phyloP scores from a whole-genome alignment of 2,888 invertebrate species.

The Pollenia amentaria region DNA sequence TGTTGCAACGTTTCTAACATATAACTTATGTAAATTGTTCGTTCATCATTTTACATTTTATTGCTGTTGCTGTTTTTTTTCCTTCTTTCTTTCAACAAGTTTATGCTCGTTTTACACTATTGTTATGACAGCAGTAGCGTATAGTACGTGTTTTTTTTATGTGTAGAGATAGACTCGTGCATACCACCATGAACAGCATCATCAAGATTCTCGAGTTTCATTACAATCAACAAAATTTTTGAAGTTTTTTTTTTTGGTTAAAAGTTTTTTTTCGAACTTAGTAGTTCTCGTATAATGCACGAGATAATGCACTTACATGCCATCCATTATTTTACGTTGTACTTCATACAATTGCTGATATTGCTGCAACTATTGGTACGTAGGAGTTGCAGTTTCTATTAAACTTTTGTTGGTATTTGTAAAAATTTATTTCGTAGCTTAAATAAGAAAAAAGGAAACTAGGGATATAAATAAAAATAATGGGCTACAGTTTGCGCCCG shows the following conservation, averaged over 20 bases:
- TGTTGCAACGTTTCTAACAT: conserved; percentile 51
- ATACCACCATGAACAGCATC: not conserved
- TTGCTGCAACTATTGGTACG: conserved; percentile 15
- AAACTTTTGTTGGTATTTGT: conserved; percentile 31
- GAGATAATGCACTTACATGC: conserved; percentile 50
- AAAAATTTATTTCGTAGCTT: conserved; percentile 4
- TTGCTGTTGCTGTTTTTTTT: not conserved
- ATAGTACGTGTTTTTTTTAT: conserved; percentile 20
- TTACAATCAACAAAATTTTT: conserved; percentile 42
- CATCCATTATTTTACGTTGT: conserved; percentile 23
- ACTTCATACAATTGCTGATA: conserved; percentile 6
- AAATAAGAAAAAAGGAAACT: not conserved
- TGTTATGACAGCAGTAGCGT: conserved; percentile 50
- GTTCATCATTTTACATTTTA: conserved; percentile 46
- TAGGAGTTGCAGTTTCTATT: not conserved
- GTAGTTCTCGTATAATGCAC: conserved; percentile 29
- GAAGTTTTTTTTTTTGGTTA: not conserved
- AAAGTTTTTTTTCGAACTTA: conserved; percentile 2
- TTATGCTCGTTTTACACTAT: conserved; percentile 52
- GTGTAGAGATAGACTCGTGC: not conserved
- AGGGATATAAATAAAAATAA: conserved; percentile 3
- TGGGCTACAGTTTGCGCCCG: too few relatives aligned
- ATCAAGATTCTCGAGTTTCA: conserved; percentile 47
- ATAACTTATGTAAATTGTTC: conserved; percentile 60
- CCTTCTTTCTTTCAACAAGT: not conserved